Evolutionary conservation across 2,797 vertebrate genomes (phyloP), one percentile per base, ranked within the genome.

Genomic region (Margarornis squamiger): DNA sequence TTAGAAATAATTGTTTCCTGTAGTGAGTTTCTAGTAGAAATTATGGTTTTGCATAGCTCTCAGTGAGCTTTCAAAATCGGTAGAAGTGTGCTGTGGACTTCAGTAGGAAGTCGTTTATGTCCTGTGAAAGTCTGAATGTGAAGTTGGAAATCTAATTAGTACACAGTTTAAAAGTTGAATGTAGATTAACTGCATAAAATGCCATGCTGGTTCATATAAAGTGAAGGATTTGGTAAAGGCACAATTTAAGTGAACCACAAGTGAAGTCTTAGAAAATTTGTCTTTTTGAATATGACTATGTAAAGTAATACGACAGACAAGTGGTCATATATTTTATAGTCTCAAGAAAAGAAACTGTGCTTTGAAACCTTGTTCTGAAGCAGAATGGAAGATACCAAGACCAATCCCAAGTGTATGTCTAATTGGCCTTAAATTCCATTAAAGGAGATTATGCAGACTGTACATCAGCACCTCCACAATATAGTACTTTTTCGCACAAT

Each of bases 1-100:
- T 83, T 54, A 81, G 65, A 91, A 94, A 62, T 58, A 92, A 75
- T 92, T 87, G 71, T 87, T 95, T 82, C 68, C 61, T 62, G 29
- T 43, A 38, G 65, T 68, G 86, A 49, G 22, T 68, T 96, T 83
- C 58, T 58, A 75, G 68, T 71, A 79, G 54, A 88, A 92, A 58
- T 93, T 77, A 80, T 1, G 4, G 23, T 57, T 87, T 77, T 52
- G 57, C 8, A 12, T 88, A 66, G 21, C 51, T 81, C 8, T 78
- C 0, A 1, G 43, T 79, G 26, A 5, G 2, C 39, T 92, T 92
- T 76, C 65, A 80, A 12, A 93, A 74, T 86, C 36, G 38, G 24
- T 58, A 46, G 72, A 43, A 67, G 73, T 32, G 24, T 80, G 30
- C n/a, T 79, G 39, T 6, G 24, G 41, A 29, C 54, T 91, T 91